Conservation (phyloP, 2,797 vertebrate genomes). For the Echeneis naucrates region DNA sequence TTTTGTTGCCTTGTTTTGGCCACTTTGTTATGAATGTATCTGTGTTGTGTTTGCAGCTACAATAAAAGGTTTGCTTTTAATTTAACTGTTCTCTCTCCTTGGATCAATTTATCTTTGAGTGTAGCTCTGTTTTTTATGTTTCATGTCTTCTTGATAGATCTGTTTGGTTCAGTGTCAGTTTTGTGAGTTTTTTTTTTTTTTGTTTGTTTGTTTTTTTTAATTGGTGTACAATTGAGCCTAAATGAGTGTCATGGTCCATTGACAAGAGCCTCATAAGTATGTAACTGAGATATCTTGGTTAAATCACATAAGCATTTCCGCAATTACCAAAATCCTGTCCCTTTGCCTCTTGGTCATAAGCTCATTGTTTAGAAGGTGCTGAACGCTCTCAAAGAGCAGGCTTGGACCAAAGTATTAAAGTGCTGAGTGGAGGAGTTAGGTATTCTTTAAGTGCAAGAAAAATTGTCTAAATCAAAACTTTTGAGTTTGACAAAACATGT, state of each 20-base stretch:
- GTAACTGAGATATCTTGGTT: slow-evolving; percentile 56
- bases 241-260: slow-evolving; percentile 28
- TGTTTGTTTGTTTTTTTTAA: too few species aligned
- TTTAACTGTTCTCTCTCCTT: slow-evolving; percentile 31
- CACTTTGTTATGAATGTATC: slow-evolving; percentile 60
- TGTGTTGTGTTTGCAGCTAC: slow-evolving; percentile 48
- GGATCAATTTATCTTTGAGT: slow-evolving; percentile 16
- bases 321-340: slow-evolving; percentile 50
- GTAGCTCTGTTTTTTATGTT: background rate
- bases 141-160: background rate
- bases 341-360: slow-evolving; percentile 43
- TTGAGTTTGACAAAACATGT: slow-evolving; percentile 63
- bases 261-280: slow-evolving; percentile 46
- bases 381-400: slow-evolving; percentile 18
- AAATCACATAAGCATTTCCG: slow-evolving; percentile 65
- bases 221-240: slow-evolving; percentile 31
- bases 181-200: slow-evolving; percentile 12
- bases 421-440: background rate
- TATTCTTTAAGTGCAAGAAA: slow-evolving; percentile 38
- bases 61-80: slow-evolving; percentile 72
- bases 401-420: slow-evolving; percentile 21
- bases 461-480: slow-evolving; percentile 45
- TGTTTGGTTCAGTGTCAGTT: background rate
- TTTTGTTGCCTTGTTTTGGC: slow-evolving; percentile 67
- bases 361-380: slow-evolving; percentile 35